Conservation (phyloP, 2,888 invertebrate species). For the Galeopsomyia nigrocyanea region DNA sequence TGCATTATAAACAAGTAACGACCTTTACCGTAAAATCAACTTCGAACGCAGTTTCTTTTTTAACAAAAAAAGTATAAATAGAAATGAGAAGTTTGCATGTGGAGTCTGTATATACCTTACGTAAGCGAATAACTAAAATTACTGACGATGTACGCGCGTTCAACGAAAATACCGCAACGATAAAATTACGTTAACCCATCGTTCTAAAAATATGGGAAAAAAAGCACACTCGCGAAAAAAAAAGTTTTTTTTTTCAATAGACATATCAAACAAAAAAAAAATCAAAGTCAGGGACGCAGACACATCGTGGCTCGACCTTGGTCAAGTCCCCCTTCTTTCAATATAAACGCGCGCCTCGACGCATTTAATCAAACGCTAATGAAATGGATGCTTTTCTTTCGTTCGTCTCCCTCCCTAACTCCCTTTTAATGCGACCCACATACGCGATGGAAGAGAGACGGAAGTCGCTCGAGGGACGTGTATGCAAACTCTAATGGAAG, state of each 20-base stretch:
- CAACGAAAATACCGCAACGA: no score
- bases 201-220: no score
- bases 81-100: no score
- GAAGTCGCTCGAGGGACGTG: background rate
- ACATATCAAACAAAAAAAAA: slow-evolving; percentile 36
- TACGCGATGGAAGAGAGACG: slow-evolving; percentile 11
- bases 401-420: slow-evolving; percentile 8
- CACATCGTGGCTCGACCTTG: slow-evolving; percentile 13
- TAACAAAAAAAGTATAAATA: no score
- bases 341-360: slow-evolving; percentile 21
- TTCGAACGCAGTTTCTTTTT: no score
- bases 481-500: background rate
- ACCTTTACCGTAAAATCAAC: no score
- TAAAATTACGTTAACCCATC: no score
- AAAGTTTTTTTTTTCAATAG: background rate
- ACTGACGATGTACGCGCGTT: no score
- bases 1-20: no score
- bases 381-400: slow-evolving; percentile 55
- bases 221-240: no score
- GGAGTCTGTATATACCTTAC: no score
- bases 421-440: slow-evolving; percentile 11
- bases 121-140: no score
- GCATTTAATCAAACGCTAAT: slow-evolving; percentile 63
- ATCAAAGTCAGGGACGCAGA: slow-evolving; percentile 36
- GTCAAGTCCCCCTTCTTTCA: slow-evolving; percentile 4